Conservation (phyloP, 2,797 vertebrate genomes). For the Brotula barbata region DNA sequence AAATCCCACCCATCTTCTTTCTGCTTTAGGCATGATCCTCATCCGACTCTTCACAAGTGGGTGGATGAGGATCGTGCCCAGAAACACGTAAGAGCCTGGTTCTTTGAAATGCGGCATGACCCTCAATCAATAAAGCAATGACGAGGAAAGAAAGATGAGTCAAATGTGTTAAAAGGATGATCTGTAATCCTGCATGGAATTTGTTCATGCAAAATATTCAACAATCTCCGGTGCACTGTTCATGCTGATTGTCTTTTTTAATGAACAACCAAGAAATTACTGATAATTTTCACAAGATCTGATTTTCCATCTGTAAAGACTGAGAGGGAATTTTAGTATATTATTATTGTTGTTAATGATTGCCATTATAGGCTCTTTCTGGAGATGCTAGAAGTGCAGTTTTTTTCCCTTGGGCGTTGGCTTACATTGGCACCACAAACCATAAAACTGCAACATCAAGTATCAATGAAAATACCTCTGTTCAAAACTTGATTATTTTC, state of each 20-base stretch:
- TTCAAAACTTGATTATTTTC: neutral
- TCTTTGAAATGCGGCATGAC: neutral
- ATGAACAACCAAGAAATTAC: neutral
- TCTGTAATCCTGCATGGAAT: neutral
- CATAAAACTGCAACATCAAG: too few relatives aligned
- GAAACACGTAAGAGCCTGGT: neutral
- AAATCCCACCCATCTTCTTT: constrained; percentile 18
- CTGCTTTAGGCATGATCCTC: neutral
- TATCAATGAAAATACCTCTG: neutral
- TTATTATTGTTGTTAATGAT: neutral
- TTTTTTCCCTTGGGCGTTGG: too few relatives aligned
- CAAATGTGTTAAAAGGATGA: neutral
- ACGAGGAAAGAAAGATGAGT: neutral
- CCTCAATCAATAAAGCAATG: neutral
- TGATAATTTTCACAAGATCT: neutral
- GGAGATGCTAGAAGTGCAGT: too few relatives aligned
- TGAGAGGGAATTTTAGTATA: constrained; percentile 2
- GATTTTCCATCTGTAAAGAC: neutral
- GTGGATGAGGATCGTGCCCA: constrained; percentile 2
- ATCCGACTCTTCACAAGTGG: neutral
- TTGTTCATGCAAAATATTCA: neutral
- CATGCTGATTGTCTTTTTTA: neutral
- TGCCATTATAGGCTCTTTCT: too few relatives aligned
- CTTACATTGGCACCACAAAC: too few relatives aligned
- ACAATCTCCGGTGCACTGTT: neutral